phyloP scores from a whole-genome alignment of 2,888 invertebrate species.

The Agrilus biguttatus region DNA sequence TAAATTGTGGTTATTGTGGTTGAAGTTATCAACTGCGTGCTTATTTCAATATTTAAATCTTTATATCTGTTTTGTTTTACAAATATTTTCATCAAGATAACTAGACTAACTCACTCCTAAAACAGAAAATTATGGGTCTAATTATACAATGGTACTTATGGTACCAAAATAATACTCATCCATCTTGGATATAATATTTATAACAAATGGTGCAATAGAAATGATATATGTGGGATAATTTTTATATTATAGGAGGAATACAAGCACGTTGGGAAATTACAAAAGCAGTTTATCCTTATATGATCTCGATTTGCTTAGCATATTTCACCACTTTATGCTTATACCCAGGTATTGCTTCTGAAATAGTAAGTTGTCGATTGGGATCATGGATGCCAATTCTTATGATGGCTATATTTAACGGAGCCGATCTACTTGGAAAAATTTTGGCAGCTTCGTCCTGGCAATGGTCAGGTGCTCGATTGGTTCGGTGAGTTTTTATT shows the following conservation, averaged over 20 bases:
- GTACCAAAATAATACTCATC: too few relatives aligned
- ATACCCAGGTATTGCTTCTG: conserved; percentile 83
- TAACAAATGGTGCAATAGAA: too few relatives aligned
- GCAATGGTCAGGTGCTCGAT: conserved; percentile 68
- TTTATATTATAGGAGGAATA: conserved; percentile 44
- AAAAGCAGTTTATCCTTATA: conserved; percentile 75
- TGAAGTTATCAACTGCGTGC: too few relatives aligned
- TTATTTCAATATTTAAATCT: too few relatives aligned
- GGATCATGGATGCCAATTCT: conserved; percentile 86
- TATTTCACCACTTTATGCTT: conserved; percentile 81
- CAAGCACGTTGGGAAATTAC: conserved; percentile 66
- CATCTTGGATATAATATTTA: too few relatives aligned
- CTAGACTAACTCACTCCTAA: too few relatives aligned
- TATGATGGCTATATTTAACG: conserved; percentile 79
- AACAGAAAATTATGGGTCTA: too few relatives aligned
- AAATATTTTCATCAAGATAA: too few relatives aligned
- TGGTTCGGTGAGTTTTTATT: conserved; percentile 59
- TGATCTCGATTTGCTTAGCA: conserved; percentile 76
- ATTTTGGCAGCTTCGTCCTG: conserved; percentile 66
- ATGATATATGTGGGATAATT: neutral
- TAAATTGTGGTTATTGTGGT: too few relatives aligned
- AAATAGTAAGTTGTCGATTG: conserved; percentile 69
- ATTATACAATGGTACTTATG: too few relatives aligned
- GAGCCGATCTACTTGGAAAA: conserved; percentile 73
- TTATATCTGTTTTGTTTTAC: too few relatives aligned